These are phyloP conservation scores for Trematomus loennbergii DNA, from an alignment of 2,113 vertebrate genomes.

Conservation along the genomic window DNA sequence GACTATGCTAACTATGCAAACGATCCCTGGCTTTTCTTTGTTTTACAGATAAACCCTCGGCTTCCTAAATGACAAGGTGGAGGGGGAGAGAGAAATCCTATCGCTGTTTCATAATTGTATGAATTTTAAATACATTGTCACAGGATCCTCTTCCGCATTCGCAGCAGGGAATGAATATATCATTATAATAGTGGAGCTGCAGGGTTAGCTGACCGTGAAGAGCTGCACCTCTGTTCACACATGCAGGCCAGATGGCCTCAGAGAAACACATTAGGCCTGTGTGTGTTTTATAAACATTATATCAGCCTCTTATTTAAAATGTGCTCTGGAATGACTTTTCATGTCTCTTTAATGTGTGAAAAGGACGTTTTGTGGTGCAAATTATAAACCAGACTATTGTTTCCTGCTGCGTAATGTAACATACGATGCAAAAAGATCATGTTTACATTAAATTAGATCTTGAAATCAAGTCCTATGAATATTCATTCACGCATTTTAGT, in stretches of 20 bases:
- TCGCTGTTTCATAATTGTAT: constrained; percentile 90
- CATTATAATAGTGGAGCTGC: constrained; percentile 70
- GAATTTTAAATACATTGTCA: constrained; percentile 88
- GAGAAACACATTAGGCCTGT: constrained; percentile 35
- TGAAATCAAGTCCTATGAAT: constrained; percentile 37
- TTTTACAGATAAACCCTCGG: constrained; percentile 91
- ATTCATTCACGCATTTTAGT: constrained; percentile 52
- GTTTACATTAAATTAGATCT: constrained; percentile 9
- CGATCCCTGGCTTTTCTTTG: constrained; percentile 91
- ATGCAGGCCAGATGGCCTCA: constrained; percentile 72
- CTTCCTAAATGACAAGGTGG: constrained; percentile 78
- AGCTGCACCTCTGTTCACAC: constrained; percentile 70
- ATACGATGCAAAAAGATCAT: neutral
- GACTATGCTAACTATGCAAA: constrained; percentile 89
- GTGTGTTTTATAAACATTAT: constrained; percentile 44
- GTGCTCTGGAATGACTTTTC: neutral
- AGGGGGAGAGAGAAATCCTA: constrained; percentile 72
- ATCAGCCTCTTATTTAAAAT: constrained; percentile 10
- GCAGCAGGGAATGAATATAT: constrained; percentile 69
- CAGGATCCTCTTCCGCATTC: constrained; percentile 73
- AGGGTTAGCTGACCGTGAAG: constrained; percentile 72
- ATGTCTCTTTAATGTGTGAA: neutral
- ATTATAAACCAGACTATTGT: neutral
- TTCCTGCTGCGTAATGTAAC: neutral
- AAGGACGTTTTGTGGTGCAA: neutral